A percentile compares a stretch with the other conserved stretches of the same genome.
Evolutionary conservation across 2,797 vertebrate genomes (phyloP).

Genomic region (Argyrosomus regius): DNA sequence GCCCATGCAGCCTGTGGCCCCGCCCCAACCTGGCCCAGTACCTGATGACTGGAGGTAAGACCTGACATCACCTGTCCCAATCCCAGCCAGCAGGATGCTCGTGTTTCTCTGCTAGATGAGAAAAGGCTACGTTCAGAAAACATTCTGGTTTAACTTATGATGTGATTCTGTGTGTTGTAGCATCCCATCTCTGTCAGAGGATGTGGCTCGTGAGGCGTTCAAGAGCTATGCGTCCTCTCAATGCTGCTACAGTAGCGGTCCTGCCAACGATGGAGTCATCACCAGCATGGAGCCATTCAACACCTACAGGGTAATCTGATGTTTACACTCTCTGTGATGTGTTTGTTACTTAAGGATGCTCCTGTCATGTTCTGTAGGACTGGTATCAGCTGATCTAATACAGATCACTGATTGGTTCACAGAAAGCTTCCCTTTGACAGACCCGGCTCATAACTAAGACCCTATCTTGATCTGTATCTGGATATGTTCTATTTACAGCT

Average conservation of each 20-base stretch:
- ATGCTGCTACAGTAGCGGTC: slow-evolving; percentile 77
- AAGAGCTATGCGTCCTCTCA: slow-evolving; percentile 67
- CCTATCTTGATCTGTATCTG: no score
- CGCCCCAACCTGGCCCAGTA: slow-evolving; percentile 51
- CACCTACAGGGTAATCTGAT: slow-evolving; percentile 76
- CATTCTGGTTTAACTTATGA: not conserved
- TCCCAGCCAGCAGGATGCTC: not conserved
- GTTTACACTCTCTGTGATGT: not conserved
- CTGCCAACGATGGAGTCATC: slow-evolving; percentile 75
- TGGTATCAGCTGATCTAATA: not conserved
- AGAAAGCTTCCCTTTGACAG: not conserved
- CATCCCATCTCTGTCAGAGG: slow-evolving; percentile 79
- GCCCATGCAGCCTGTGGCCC: slow-evolving; percentile 62
- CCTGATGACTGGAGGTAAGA: slow-evolving; percentile 66
- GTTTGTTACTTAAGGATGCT: not conserved
- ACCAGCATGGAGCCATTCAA: slow-evolving; percentile 76
- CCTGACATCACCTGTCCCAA: not conserved
- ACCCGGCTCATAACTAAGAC: no score
- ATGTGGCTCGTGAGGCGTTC: slow-evolving; percentile 79
- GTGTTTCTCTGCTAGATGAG: not conserved
- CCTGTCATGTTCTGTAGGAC: not conserved
- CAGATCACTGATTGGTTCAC: not conserved
- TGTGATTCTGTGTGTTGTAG: slow-evolving; percentile 56
- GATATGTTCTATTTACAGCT: no score
- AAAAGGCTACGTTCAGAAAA: not conserved